Conservation (phyloP, 2,888 invertebrate species). For the Tenthredo amoena region DNA sequence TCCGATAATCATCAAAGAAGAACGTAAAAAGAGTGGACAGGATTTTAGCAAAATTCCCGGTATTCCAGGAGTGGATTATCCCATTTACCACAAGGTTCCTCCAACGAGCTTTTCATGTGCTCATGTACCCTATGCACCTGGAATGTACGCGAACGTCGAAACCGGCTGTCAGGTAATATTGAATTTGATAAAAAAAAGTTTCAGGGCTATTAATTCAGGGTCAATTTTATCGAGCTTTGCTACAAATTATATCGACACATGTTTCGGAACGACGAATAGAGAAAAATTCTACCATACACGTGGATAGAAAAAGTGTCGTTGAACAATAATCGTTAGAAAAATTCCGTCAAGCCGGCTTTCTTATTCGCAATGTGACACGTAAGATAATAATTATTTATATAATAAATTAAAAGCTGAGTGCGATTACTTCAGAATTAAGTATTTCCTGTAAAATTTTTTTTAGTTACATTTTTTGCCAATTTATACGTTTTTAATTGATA, state of each 20-base stretch:
- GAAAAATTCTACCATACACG: not conserved
- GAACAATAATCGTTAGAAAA: not conserved
- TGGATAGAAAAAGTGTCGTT: not conserved
- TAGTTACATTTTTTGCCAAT: not conserved
- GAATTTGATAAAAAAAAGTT: not conserved
- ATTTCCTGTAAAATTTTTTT: not conserved
- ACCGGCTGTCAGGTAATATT: slow-evolving; percentile 89
- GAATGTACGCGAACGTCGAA: slow-evolving; percentile 95
- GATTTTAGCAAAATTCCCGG: slow-evolving; percentile 91
- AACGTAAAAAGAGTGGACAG: slow-evolving; percentile 82
- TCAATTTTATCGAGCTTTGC: not conserved
- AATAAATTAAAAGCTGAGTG: not conserved
- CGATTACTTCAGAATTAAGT: not conserved
- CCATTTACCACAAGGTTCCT: slow-evolving; percentile 88
- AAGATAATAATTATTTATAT: not conserved
- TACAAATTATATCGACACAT: too few species aligned
- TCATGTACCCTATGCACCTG: slow-evolving; percentile 89
- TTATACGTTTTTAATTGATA: not conserved
- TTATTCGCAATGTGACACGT: not conserved
- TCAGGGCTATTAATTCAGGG: not conserved
- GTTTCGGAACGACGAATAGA: not conserved
- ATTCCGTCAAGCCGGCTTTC: not conserved
- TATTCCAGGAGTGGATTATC: slow-evolving; percentile 89
- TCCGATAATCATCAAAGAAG: slow-evolving; percentile 65
- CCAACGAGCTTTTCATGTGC: slow-evolving; percentile 89